phyloP scores from a whole-genome alignment of 2,113 vertebrate species.

The Raphicerus campestris region DNA sequence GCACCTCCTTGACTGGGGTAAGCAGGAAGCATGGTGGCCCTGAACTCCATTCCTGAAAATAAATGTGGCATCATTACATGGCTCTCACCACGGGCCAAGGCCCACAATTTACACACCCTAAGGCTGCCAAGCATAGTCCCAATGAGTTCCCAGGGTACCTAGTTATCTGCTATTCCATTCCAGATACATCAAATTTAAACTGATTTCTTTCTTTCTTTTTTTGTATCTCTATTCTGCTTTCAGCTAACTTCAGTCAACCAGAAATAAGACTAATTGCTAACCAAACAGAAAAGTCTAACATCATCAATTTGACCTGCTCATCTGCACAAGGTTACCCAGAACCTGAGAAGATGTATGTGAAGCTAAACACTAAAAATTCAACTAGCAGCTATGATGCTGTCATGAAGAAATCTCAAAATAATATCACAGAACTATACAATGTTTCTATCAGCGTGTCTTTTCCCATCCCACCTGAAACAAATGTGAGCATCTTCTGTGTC shows the following conservation, averaged over 20 bases:
- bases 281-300: constrained; percentile 46
- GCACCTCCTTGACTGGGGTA: neutral
- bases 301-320: constrained; percentile 78
- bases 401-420: constrained; percentile 72
- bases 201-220: neutral
- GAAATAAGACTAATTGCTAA: constrained; percentile 65
- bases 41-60: constrained; percentile 10
- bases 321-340: constrained; percentile 78
- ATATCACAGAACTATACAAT: constrained; percentile 70
- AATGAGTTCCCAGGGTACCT: neutral
- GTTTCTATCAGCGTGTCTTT: constrained; percentile 64
- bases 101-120: neutral
- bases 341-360: constrained; percentile 72
- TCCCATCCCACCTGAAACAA: neutral
- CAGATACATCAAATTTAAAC: neutral
- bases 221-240: constrained; percentile 62
- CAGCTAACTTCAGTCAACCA: constrained; percentile 81
- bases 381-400: neutral
- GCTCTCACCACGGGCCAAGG: neutral
- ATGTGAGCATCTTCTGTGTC: constrained; percentile 67
- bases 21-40: neutral
- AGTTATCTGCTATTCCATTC: neutral
- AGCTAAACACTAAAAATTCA: constrained; percentile 55
- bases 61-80: neutral
- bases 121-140: neutral